Conservation (phyloP, 2,113 vertebrate species). For the Lophura nycthemera region DNA sequence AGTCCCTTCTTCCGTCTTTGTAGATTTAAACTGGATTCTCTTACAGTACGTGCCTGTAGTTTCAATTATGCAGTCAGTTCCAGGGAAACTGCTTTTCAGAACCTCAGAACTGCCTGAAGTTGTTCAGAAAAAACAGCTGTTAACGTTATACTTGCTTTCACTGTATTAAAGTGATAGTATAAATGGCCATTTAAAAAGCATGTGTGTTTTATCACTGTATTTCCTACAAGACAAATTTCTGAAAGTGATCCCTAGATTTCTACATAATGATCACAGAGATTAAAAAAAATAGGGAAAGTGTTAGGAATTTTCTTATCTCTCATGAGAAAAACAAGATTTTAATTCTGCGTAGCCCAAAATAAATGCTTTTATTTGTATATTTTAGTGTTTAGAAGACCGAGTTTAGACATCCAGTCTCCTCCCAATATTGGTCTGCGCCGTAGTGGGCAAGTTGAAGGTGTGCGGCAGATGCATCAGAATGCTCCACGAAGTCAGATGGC, state of each 20-base stretch:
- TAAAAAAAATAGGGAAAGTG: fast-evolving
- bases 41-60: neutral
- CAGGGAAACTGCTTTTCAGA: neutral
- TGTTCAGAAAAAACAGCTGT: neutral
- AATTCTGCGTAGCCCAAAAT: fast-evolving
- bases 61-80: neutral
- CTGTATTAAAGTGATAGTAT: neutral
- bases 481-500: slow-evolving; percentile 95
- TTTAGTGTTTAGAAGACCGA: slow-evolving; percentile 87
- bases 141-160: neutral
- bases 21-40: neutral
- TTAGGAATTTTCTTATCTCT: neutral
- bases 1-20: neutral
- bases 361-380: fast-evolving
- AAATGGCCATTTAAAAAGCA: neutral
- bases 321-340: neutral
- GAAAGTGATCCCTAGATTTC: neutral
- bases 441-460: slow-evolving; percentile 95
- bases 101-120: neutral
- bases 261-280: fast-evolving
- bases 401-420: slow-evolving; percentile 89
- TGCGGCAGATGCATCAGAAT: slow-evolving; percentile 96
- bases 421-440: slow-evolving; percentile 94
- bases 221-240: neutral
- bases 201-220: neutral